These are phyloP conservation scores for Chiridota heheva DNA, from an alignment of 35 echinoderm and acorn worm species.

Conservation along the genomic window DNA sequence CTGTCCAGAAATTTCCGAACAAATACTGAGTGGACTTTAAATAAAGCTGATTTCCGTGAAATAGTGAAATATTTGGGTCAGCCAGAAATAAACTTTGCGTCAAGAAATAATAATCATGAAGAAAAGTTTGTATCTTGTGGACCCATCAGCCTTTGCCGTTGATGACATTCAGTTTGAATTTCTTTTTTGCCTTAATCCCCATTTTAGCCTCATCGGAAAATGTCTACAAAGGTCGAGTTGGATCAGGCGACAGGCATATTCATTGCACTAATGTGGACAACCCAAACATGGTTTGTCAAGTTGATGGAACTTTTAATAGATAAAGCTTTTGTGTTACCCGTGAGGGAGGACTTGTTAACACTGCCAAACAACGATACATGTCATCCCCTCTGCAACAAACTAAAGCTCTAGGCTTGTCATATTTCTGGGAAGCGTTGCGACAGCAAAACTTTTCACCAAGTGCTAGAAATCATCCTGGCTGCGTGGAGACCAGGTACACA, in stretches of 20 bases:
- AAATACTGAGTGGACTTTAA: conserved; percentile 36
- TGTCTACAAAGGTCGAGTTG: conserved; percentile 27
- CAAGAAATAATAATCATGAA: neutral
- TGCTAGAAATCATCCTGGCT: conserved; percentile 19
- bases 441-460: conserved; percentile 32
- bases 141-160: neutral
- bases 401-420: conserved; percentile 5
- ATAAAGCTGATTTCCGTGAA: neutral
- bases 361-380: conserved; percentile 2
- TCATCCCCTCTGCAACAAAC: conserved; percentile 22
- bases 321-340: conserved; percentile 1
- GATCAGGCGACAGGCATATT: conserved; percentile 20
- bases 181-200: conserved; percentile 47
- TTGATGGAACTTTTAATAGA: conserved; percentile 21
- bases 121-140: conserved; percentile 18
- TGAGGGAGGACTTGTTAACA: neutral
- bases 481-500: conserved; percentile 46
- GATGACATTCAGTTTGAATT: conserved; percentile 31
- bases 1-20: conserved; percentile 22
- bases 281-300: conserved; percentile 38
- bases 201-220: conserved; percentile 30
- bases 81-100: conserved; percentile 20
- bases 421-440: conserved; percentile 32
- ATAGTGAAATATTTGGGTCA: conserved; percentile 1
- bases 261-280: conserved; percentile 19